Evolutionary conservation across 2,888 invertebrate species (phyloP), one percentile per base, ranked within the genome.

Genomic region (Rhyacophila evoluta): DNA sequence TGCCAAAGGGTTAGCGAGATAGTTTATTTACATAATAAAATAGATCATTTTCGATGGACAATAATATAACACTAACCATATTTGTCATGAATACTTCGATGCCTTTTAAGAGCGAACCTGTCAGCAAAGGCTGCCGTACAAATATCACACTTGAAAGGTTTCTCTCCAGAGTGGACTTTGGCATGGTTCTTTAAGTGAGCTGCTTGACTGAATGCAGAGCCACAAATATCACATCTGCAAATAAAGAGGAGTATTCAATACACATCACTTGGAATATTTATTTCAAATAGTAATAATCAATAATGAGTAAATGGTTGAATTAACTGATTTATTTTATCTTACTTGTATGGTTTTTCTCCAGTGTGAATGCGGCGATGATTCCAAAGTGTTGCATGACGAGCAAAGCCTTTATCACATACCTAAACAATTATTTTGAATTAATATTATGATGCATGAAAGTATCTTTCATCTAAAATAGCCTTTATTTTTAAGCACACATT

Each of bases 111-210:
- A 25, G 96, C 96, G 86, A 96, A 96, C 82, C 96, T 91, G 87
- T 96, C 96, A 28, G 95, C 95, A 86, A 96, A 96, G 74, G 95
- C 95, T 67, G 96, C 96, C 81, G 95, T 93, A 85, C 95, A 95
- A 80, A 95, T 94, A 86, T 95, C 95, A 87, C 95, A 95, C 84
- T 94, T 94, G 86, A 94, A 94, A 0, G 95, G 95, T 84, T 95
- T 95, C 87, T 95, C 94, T 1, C 95, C 95, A 0, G 94, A 94
- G 87, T 95, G 95, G 78, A 95, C 92, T 87, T 96, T 96, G 73
- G 95, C 95, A 85, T 96, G 96, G 86, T 96, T 96, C 86, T 96
- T 96, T 79, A 96, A 89, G 87, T 96, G 96, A 29, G 96, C 96
- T 28, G 96, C 96, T 87, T 96, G 96, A 86, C 95, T 96, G 86